Conservation (phyloP, 37 sponge, comb jelly and placozoan genomes). For the Dysidea cf. avara region DNA sequence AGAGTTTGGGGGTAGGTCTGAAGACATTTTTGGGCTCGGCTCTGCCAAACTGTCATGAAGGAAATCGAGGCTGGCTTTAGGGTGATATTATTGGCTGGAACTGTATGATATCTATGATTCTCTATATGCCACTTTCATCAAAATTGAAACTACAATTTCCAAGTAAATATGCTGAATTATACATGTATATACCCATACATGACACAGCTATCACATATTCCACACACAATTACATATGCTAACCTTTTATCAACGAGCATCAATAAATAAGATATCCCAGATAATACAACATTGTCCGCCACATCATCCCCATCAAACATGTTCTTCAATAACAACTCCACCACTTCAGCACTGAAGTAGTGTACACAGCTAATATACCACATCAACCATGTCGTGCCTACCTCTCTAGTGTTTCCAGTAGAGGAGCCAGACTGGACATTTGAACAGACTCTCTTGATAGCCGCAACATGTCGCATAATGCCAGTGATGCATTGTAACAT, state of each 20-base stretch:
- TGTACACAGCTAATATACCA: background rate
- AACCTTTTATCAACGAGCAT: constrained; percentile 60
- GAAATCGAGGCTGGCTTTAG: no score
- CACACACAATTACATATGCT: no score
- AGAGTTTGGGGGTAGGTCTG: no score
- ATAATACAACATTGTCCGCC: constrained; percentile 53
- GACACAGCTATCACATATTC: no score
- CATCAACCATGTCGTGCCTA: background rate
- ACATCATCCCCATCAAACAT: constrained; percentile 48
- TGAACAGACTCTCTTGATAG: constrained; percentile 64
- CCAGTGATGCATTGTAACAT: constrained; percentile 75
- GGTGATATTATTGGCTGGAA: no score
- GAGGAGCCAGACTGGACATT: constrained; percentile 56
- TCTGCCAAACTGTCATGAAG: no score
- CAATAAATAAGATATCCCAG: constrained; percentile 58
- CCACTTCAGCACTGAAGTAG: constrained; percentile 44
- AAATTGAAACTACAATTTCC: no score
- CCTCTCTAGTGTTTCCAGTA: constrained; percentile 56
- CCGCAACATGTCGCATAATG: constrained; percentile 77
- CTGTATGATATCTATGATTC: no score
- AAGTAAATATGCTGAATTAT: background rate
- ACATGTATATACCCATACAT: background rate
- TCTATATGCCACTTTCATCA: no score
- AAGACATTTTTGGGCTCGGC: no score
- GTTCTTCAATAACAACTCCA: constrained; percentile 55